A percentile compares a stretch with the other conserved stretches of the same genome.
phyloP scores from a whole-genome alignment of 2,113 vertebrate genomes.

The Oceanodroma tethys region DNA sequence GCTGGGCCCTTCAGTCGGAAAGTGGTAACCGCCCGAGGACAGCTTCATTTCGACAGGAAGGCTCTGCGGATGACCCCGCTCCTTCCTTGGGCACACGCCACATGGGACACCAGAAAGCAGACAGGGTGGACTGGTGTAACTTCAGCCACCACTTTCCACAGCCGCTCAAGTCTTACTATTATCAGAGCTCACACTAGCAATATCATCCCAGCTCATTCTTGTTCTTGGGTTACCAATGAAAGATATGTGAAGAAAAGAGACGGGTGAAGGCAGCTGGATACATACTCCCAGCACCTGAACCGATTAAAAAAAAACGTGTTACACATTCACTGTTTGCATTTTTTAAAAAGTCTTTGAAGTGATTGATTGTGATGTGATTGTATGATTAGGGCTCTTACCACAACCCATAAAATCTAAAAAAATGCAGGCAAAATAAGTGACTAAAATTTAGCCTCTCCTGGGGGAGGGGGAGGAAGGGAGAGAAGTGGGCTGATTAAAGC shows the following conservation, averaged over 20 bases:
- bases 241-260: conserved; percentile 50
- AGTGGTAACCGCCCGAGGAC: background rate
- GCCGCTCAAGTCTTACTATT: background rate
- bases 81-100: background rate
- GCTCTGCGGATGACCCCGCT: background rate
- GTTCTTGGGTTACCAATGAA: background rate
- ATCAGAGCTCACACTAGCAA: background rate
- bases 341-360: conserved; percentile 32
- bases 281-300: conserved; percentile 49
- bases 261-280: conserved; percentile 49
- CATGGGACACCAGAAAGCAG: background rate
- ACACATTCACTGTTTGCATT: conserved; percentile 61
- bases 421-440: conserved; percentile 54
- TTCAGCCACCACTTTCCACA: background rate
- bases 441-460: conserved; percentile 65
- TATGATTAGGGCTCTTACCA: conserved; percentile 53
- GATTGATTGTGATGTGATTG: conserved; percentile 71
- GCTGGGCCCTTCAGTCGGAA: background rate
- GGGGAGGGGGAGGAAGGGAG: conserved; percentile 1
- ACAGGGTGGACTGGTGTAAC: background rate
- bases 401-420: conserved; percentile 19
- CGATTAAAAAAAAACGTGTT: conserved; percentile 31
- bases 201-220: background rate
- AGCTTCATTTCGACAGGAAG: background rate
- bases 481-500: conserved; percentile 12